Evolutionary conservation across 2,113 vertebrate genomes (phyloP).

Genomic region (Pandion haliaetus): DNA sequence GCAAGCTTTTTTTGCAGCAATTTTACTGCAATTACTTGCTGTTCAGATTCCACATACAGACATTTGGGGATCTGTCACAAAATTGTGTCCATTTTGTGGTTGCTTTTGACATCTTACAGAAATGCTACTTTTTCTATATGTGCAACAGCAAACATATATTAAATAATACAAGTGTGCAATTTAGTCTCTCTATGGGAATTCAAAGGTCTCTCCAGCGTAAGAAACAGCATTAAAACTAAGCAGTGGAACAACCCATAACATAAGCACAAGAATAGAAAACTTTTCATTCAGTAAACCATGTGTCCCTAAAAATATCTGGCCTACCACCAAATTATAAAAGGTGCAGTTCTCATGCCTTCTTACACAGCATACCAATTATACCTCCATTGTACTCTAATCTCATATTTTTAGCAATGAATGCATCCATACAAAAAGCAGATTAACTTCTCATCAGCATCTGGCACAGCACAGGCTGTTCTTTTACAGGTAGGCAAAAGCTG

Average conservation of each 20-base stretch:
- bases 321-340: not conserved
- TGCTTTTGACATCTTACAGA: not conserved
- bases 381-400: not conserved
- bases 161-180: not conserved
- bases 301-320: not conserved
- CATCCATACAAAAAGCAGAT: not conserved
- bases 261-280: not conserved
- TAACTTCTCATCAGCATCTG: not conserved
- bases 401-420: slow-evolving; percentile 12
- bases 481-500: not conserved
- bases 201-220: not conserved
- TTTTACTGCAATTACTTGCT: not conserved
- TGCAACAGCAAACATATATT: not conserved
- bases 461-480: slow-evolving; percentile 8
- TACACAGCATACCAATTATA: not conserved
- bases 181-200: not conserved
- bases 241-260: not conserved
- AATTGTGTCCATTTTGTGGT: not conserved
- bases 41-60: not conserved
- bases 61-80: not conserved
- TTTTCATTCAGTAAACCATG: not conserved
- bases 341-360: not conserved
- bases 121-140: not conserved
- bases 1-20: not conserved
- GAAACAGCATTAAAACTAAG: not conserved